Percentiles rank a stretch among this genome's conserved stretches.
Conservation (phyloP, 2,888 invertebrate species). For the Lepidochrysops patricia region DNA sequence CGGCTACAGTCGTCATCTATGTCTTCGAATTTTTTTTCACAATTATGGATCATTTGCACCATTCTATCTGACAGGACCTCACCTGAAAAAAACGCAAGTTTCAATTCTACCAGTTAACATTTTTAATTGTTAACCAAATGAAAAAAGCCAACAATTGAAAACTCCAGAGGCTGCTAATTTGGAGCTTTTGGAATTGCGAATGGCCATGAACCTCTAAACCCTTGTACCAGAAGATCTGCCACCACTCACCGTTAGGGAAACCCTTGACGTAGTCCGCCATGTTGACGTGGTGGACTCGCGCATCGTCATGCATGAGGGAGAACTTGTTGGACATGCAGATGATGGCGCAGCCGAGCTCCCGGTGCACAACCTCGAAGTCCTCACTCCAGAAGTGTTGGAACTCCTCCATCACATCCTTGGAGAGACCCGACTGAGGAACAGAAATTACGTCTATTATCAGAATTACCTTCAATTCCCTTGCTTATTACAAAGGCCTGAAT, state of each 20-base stretch:
- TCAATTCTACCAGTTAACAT: too few relatives aligned
- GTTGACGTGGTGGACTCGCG: conserved; percentile 58
- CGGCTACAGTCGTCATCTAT: conserved; percentile 53
- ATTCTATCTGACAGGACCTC: conserved; percentile 48
- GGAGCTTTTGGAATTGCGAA: too few relatives aligned
- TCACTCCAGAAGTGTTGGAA: conserved; percentile 67
- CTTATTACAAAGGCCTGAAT: too few relatives aligned
- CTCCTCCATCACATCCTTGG: conserved; percentile 50
- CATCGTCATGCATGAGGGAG: conserved; percentile 53
- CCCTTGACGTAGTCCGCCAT: conserved; percentile 61
- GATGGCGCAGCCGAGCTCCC: conserved; percentile 64
- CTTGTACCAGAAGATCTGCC: neutral
- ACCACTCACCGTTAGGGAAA: conserved; percentile 50
- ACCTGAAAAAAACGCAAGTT: conserved; percentile 34
- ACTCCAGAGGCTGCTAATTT: neutral
- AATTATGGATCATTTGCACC: conserved; percentile 57
- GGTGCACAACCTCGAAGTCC: conserved; percentile 61
- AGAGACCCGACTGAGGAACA: conserved; percentile 43
- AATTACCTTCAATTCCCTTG: too few relatives aligned
- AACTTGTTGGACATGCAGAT: conserved; percentile 69
- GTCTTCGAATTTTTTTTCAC: conserved; percentile 52
- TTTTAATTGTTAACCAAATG: too few relatives aligned
- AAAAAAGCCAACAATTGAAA: too few relatives aligned
- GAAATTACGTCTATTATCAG: neutral
- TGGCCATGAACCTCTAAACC: too few relatives aligned